Evolutionary conservation across 2,888 invertebrate genomes (phyloP).

Genomic region (Rhodophaea formosa): DNA sequence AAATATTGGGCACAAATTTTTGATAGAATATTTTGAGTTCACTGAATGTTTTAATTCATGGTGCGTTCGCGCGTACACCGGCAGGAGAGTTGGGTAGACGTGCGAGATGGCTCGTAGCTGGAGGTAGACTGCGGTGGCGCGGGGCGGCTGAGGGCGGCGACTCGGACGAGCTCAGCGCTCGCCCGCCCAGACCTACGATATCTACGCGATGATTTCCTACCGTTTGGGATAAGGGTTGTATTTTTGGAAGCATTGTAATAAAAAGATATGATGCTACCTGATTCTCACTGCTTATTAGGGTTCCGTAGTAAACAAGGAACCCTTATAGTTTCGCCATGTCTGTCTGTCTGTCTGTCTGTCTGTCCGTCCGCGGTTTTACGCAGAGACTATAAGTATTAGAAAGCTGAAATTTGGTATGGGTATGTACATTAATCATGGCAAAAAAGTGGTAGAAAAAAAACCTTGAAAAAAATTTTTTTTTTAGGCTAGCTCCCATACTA

Average conservation of each 20-base stretch:
- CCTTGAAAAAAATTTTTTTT: no score
- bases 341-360: no score
- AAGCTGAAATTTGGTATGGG: no score
- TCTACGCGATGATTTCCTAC: constrained; percentile 45
- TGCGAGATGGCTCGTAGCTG: constrained; percentile 28
- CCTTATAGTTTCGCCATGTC: no score
- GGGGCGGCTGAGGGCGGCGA: constrained; percentile 35
- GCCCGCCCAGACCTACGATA: constrained; percentile 53
- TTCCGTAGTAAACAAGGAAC: no score
- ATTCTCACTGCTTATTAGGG: no score
- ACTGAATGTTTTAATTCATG: constrained; percentile 32
- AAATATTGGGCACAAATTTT: constrained; percentile 2
- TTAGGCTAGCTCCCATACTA: no score
- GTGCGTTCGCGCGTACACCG: constrained; percentile 24
- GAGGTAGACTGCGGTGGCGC: constrained; percentile 55
- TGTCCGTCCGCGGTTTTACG: no score
- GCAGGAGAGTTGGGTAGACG: constrained; percentile 25
- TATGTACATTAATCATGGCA: no score
- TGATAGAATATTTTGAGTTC: neutral
- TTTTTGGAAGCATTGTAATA: neutral
- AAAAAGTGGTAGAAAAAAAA: no score
- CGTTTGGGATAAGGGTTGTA: constrained; percentile 20
- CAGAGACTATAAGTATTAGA: no score
- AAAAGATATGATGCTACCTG: neutral
- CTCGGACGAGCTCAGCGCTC: constrained; percentile 35